Percentiles rank a stretch among this genome's conserved stretches.
phyloP scores from a whole-genome alignment of 2,113 vertebrate genomes.

The Eptatretus burgeri region DNA sequence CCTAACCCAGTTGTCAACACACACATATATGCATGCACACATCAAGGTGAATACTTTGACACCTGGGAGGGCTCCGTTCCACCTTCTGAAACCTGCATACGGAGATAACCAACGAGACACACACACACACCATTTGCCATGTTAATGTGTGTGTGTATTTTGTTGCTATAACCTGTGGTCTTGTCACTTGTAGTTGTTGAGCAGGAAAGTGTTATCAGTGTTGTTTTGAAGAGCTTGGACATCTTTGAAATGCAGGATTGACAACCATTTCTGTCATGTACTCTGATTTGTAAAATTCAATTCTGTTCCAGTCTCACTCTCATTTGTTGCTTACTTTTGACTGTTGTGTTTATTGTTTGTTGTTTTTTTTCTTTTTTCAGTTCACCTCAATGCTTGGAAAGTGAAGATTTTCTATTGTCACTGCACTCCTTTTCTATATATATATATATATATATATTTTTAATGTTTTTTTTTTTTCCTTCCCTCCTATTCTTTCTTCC shows the following conservation, averaged over 20 bases:
- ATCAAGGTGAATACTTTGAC: too few species aligned
- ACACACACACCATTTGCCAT: too few species aligned
- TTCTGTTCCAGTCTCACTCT: background rate
- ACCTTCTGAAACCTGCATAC: too few species aligned
- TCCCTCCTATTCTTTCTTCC: conserved; percentile 10
- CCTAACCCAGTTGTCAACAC: rapidly evolving
- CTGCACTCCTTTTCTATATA: conserved; percentile 2
- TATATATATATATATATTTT: too few species aligned
- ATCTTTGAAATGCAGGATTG: rapidly evolving
- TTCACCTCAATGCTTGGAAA: background rate
- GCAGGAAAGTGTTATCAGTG: too few species aligned
- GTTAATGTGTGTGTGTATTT: too few species aligned
- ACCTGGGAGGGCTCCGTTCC: too few species aligned
- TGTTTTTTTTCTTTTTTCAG: background rate
- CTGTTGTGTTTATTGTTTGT: background rate
- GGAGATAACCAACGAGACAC: too few species aligned
- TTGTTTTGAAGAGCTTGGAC: rapidly evolving
- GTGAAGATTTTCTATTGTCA: background rate
- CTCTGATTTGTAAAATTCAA: background rate
- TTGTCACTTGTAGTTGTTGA: too few species aligned
- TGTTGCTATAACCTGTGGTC: too few species aligned
- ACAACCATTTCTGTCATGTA: background rate
- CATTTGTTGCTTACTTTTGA: background rate
- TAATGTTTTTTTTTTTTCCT: background rate
- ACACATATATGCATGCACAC: too few species aligned